Percentiles rank a stretch among this genome's conserved stretches.
Evolutionary conservation across 2,797 vertebrate genomes (phyloP).

Genomic region (Caiman crocodilus): DNA sequence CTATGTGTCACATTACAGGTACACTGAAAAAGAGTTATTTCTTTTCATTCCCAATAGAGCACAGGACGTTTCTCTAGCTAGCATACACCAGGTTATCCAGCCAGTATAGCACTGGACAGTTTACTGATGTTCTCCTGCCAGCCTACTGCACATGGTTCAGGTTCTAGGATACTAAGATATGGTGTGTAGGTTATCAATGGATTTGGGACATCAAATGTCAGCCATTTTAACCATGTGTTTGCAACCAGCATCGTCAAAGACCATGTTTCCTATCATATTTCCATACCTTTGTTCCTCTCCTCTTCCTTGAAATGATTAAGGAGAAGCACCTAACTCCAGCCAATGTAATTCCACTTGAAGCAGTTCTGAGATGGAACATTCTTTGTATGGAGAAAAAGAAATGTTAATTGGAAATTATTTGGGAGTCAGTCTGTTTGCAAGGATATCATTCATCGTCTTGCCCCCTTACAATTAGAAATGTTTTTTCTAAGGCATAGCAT

Average conservation of each 20-base stretch:
- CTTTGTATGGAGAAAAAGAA: not conserved
- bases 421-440: not conserved
- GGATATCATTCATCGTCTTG: not conserved
- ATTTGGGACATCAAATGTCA: not conserved
- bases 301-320: not conserved
- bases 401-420: not conserved
- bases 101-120: constrained; percentile 14
- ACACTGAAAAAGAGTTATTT: not conserved
- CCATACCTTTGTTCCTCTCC: not conserved
- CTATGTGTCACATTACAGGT: constrained; percentile 53
- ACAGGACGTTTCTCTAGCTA: constrained; percentile 21
- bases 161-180: not conserved
- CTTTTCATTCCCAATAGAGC: not conserved
- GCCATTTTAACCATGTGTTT: not conserved
- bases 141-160: not conserved
- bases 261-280: not conserved
- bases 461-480: not conserved
- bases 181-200: not conserved
- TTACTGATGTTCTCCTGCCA: not conserved
- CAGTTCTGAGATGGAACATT: not conserved
- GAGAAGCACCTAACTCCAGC: not conserved
- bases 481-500: not conserved
- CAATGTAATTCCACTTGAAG: not conserved
- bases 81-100: constrained; percentile 25
- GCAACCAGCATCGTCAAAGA: not conserved